Conservation (phyloP, 2,797 vertebrate species). For the Sebastes hubbsi region DNA sequence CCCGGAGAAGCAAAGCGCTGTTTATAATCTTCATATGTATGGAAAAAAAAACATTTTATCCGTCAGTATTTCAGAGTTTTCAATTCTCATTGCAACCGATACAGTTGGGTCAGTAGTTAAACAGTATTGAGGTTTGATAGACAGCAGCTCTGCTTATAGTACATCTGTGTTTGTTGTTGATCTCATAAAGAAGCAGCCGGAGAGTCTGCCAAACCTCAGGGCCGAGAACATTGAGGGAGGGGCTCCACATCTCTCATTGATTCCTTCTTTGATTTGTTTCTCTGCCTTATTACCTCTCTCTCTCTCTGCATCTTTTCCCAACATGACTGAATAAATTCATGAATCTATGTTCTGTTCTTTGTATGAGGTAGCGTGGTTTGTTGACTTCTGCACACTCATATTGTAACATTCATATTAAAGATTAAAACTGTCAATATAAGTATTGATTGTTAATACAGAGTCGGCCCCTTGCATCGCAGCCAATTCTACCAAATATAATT, state of each 20-base stretch:
- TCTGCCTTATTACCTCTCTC: slow-evolving; percentile 14
- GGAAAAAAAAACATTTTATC: neutral
- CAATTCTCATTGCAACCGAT: neutral
- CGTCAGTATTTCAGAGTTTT: neutral
- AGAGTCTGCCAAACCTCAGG: slow-evolving; percentile 5
- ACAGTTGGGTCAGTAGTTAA: neutral
- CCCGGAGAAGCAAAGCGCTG: neutral
- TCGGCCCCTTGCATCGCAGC: neutral
- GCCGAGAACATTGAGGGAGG: neutral
- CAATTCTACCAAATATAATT: neutral
- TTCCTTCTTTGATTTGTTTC: slow-evolving; percentile 36
- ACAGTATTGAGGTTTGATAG: neutral
- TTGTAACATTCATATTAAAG: neutral
- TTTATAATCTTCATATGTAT: neutral
- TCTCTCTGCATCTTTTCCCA: neutral
- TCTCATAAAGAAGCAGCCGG: slow-evolving; percentile 18
- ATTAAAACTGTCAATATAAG: neutral
- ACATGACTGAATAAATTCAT: slow-evolving; percentile 8
- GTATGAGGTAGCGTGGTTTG: neutral
- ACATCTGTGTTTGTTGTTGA: neutral
- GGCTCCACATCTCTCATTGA: slow-evolving; percentile 20
- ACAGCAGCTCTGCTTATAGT: neutral
- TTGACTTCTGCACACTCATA: neutral
- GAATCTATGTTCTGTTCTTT: neutral
- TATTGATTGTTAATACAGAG: neutral